These are phyloP conservation scores for Smithornis capensis DNA, from an alignment of 2,113 vertebrate genomes.

Conservation along the genomic window DNA sequence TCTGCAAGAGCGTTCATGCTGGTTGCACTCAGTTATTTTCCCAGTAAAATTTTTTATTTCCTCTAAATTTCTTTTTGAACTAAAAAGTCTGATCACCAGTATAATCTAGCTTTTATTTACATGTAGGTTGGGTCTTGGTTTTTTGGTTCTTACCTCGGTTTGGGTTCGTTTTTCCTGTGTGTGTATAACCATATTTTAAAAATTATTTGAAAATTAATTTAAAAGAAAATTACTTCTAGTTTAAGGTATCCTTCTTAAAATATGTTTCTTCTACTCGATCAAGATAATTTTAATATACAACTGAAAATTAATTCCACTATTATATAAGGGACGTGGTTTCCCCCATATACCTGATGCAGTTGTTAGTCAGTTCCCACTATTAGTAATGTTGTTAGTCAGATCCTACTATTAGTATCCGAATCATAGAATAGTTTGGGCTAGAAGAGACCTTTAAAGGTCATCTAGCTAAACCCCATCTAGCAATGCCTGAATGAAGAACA, in stretches of 20 bases:
- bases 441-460: not conserved
- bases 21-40: not conserved
- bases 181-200: not conserved
- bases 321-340: not conserved
- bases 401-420: not conserved
- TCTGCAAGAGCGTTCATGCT: not conserved
- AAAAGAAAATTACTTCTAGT: not conserved
- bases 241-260: not conserved
- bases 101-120: not conserved
- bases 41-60: not conserved
- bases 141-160: not conserved
- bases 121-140: accelerated
- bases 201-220: not conserved
- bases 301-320: not conserved
- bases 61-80: not conserved
- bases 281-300: not conserved
- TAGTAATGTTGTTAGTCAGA: not conserved
- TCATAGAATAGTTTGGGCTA: not conserved
- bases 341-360: not conserved
- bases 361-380: not conserved
- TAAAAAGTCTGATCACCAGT: not conserved
- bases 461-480: not conserved
- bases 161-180: not conserved
- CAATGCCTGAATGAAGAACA: accelerated
- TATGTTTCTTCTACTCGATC: not conserved